Evolutionary conservation across 35 echinoderm and acorn worm species (phyloP).

Genomic region (Ptychodera flava): DNA sequence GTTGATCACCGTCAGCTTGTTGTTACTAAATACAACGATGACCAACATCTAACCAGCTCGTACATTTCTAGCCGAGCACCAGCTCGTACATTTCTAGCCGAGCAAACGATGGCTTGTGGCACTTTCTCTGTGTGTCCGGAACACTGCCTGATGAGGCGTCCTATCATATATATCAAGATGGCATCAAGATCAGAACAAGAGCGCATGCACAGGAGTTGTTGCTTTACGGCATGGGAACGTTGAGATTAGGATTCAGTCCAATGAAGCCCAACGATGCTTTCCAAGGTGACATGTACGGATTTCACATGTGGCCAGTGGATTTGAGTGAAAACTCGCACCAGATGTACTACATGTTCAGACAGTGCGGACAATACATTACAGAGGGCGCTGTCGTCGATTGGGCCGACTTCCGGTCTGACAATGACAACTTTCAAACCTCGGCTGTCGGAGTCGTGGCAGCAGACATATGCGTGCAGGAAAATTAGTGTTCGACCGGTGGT

Average conservation of each 20-base stretch:
- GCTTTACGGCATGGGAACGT: background rate
- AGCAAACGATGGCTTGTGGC: background rate
- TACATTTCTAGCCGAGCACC: too few relatives aligned
- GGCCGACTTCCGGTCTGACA: too few relatives aligned
- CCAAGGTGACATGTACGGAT: background rate
- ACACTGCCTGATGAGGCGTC: background rate
- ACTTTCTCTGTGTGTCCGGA: background rate
- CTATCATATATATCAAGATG: background rate
- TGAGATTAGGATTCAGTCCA: background rate
- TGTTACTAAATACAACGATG: background rate
- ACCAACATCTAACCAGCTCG: background rate
- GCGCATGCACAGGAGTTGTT: background rate
- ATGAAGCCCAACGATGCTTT: background rate
- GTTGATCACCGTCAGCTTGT: background rate
- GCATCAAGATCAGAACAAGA: background rate
- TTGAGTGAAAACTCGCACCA: background rate
- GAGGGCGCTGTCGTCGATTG: background rate
- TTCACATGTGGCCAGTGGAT: background rate
- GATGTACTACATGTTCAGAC: background rate
- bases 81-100: background rate
- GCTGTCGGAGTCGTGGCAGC: too few relatives aligned
- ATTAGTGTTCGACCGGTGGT: too few relatives aligned
- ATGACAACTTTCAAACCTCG: too few relatives aligned
- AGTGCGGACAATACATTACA: background rate
- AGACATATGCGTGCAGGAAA: too few relatives aligned